A percentile compares a stretch with the other conserved stretches of the same genome.
These are phyloP conservation scores for Lasioglossum baleicum DNA, from an alignment of 1,140 invertebrate species.

Conservation along the genomic window DNA sequence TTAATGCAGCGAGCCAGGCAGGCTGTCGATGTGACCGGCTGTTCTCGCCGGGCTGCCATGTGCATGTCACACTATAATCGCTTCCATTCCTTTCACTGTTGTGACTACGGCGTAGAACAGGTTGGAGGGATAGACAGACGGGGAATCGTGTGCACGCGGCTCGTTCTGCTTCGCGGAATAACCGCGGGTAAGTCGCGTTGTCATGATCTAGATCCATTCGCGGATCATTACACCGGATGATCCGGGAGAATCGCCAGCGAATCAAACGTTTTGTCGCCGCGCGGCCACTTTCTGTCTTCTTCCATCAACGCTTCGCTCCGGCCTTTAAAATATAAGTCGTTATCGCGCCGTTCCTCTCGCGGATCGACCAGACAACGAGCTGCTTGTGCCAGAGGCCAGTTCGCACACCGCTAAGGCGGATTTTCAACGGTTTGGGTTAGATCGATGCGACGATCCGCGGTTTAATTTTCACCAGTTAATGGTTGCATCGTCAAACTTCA, in stretches of 20 bases:
- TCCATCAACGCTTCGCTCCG: too few species aligned
- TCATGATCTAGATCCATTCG: constrained; percentile 33
- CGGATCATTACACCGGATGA: constrained; percentile 31
- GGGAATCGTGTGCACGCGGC: constrained; percentile 1
- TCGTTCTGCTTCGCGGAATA: constrained; percentile 22
- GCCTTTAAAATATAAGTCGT: too few species aligned
- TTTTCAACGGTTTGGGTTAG: too few species aligned
- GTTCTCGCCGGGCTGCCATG: constrained; percentile 30
- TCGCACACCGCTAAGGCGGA: too few species aligned
- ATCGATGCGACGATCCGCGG: too few species aligned
- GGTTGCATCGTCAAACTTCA: too few species aligned
- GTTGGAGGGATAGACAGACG: constrained; percentile 24
- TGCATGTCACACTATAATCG: constrained; percentile 43
- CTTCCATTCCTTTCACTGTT: constrained; percentile 63
- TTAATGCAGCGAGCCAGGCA: constrained; percentile 38
- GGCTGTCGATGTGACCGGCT: constrained; percentile 50
- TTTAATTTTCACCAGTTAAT: too few species aligned
- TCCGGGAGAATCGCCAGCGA: not conserved
- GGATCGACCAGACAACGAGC: too few species aligned
- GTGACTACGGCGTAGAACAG: constrained; percentile 38
- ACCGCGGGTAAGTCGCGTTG: constrained; percentile 8
- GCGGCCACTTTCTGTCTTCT: too few species aligned
- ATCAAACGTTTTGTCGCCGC: too few species aligned
- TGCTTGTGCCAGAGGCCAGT: too few species aligned
- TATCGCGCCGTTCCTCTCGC: too few species aligned